Base-by-base conservation (phyloP, 2,888 invertebrate genomes). In the Microchrysa polita region DNA sequence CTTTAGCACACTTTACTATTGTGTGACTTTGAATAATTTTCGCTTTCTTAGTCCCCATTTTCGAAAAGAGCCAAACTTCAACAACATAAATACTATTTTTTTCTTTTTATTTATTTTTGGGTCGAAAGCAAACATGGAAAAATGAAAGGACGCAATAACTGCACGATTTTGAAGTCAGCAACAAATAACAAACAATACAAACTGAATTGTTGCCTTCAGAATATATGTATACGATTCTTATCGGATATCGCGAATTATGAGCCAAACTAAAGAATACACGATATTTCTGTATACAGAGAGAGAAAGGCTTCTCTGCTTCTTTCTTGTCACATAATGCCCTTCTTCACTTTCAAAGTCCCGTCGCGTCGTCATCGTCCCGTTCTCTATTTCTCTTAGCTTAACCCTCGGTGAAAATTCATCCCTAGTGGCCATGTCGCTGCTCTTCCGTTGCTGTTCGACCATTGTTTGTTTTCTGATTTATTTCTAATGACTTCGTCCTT, bases 401-500 rank as follows among this genome's bases (percentile, higher is more conserved):
- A 60, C 60, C 60, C 60, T 60, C 27, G 23, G 1, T 23, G 65
- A 12, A 40, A 20, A 57, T 59, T 18, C 57, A 40, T 55, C 57
- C 23, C 23, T 55, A 16, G 12, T 9, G 12, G 42, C 48, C 48
- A 48, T 48, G 10, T 48, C 27, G 10, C 18, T 23, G 14, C 22
- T 14, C 40, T 53, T 40, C 52, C 12, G 44, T 59, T 40, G 22
- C 73, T 74, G 76, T 73, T 74, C 75, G 75, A 75, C 77, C 75
- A 78, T 78, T 78, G 78, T 78, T 78, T 78, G 78, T 76, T 74
- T 72, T 75, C 77, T 78, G 78, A 78, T 78, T 78, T 78, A 78
- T 78, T 78, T 78, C 78, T 78, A 78, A 78, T 78, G 78, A 78
- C 78, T 78, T 78, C 77, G 78, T 77, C 77, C 78, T 78, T 78